Conservation (phyloP, 2,888 invertebrate species). For the Microplitis manilae region DNA sequence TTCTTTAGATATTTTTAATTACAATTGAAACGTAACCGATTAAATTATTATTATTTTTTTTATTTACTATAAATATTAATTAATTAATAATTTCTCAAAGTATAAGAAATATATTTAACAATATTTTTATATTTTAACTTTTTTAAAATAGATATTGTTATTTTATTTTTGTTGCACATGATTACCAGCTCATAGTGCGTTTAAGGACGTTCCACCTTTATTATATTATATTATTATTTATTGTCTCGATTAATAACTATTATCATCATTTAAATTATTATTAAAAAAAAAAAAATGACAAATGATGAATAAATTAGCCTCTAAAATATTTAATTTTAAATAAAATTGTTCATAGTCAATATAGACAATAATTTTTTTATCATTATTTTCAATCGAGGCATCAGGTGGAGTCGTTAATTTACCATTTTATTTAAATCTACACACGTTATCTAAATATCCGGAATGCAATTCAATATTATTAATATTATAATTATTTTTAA, state of each 20-base stretch:
- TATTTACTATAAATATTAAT: background rate
- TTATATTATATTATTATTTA: conserved; percentile 42
- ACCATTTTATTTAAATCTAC: background rate
- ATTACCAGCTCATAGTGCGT: conserved; percentile 46
- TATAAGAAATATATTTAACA: conserved; percentile 34
- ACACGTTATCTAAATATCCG: background rate
- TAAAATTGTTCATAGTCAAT: background rate
- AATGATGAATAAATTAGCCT: conserved; percentile 25
- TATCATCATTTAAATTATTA: conserved; percentile 33
- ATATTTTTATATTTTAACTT: conserved; percentile 55
- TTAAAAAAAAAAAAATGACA: conserved; percentile 40
- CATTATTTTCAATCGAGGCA: conserved; percentile 1
- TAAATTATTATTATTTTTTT: too few relatives aligned
- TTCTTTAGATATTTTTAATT: too few relatives aligned
- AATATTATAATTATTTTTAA: background rate
- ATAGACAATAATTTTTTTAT: background rate
- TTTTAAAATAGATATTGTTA: conserved; percentile 46
- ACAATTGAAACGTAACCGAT: too few relatives aligned
- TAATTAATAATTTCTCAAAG: background rate
- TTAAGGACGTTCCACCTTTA: conserved; percentile 61
- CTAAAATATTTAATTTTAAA: conserved; percentile 17
- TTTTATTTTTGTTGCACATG: conserved; percentile 22
- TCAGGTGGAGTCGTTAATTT: background rate
- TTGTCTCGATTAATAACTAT: conserved; percentile 28
- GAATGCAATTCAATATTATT: background rate